Evolutionary conservation across 2,888 invertebrate genomes (phyloP), one percentile per base, ranked within the genome.

Genomic region (Xestia c-nigrum): DNA sequence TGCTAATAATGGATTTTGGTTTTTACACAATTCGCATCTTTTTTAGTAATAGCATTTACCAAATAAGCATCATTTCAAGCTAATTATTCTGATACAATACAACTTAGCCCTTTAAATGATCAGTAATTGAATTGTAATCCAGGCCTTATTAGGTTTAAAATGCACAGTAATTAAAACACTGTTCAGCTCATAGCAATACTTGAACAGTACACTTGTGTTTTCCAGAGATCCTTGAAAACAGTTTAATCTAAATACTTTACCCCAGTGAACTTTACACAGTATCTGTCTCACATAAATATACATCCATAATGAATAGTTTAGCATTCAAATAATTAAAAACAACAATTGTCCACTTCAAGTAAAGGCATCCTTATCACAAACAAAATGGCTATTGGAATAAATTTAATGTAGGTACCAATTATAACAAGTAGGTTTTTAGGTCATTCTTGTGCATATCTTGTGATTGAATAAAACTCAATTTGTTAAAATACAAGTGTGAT

Each of bases 341-440:
- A 80, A 75, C 72, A 66, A 67, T 76, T 73, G 73, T 73, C 38
- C 19, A 74, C 47, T 65, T 84, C 14, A 65, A 79, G 71, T 81
- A 64, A 76, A 80, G 67, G 63, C 67, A 63, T 78, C 55, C 77
- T 85, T 89, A 89, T 89, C 89, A 81, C 69, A 70, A 67, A 80
- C 69, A 66, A 76, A 81, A 85, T 83, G 72, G 66, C 74, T 82
- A 76, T 79, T 84, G 74, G 76, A 79, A 85, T 91, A 82, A 83
- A 85, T 88, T 87, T 76, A 78, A 86, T 78, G 31, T 83, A 67
- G 87, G 89, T 89, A 88, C 73, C 80, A 80, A 68, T 55, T 64
- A 68, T 64, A 68, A n/a, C 73, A 87, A 84, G 67, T 89, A 87
- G 87, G 89, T 90, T 91, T 92, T 88, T 89, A 85, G 92, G 91